A percentile compares a stretch with the other conserved stretches of the same genome.
Conservation (phyloP, 2,888 invertebrate species). For the Thera obeliscata region DNA sequence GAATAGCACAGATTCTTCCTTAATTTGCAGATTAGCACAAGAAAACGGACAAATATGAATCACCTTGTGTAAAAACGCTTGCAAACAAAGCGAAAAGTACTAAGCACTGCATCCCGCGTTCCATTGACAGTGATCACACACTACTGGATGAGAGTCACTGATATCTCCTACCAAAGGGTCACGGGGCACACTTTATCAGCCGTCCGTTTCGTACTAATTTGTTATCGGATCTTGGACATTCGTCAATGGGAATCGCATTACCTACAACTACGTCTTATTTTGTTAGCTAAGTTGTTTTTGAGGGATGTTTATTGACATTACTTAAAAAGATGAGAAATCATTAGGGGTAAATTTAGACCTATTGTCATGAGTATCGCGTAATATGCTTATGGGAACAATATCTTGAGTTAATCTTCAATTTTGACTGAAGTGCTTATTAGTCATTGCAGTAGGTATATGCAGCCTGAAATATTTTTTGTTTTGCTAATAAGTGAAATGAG, state of each 20-base stretch:
- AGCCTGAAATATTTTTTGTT: no score
- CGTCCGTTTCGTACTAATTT: constrained; percentile 41
- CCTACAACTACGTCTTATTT: constrained; percentile 12
- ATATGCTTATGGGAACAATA: no score
- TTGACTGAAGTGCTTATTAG: no score
- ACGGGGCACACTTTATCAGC: constrained; percentile 56
- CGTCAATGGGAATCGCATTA: constrained; percentile 17
- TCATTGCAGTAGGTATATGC: no score
- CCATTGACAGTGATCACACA: constrained; percentile 15
- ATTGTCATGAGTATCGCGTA: no score
- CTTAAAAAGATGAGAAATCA: no score
- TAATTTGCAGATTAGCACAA: constrained; percentile 2
- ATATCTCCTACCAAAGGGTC: constrained; percentile 34
- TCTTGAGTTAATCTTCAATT: no score
- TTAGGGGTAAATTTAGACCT: no score
- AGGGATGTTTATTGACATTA: constrained; percentile 1
- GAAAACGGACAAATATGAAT: constrained; percentile 17
- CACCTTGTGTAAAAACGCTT: constrained; percentile 25
- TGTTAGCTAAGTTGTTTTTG: constrained; percentile 17
- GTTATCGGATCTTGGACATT: constrained; percentile 47
- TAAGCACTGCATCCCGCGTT: constrained; percentile 15
- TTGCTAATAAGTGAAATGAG: not conserved
- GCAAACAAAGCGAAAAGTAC: constrained; percentile 24
- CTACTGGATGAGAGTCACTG: constrained; percentile 35
- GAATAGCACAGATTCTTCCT: not conserved